Conservation (phyloP, 2,113 vertebrate species). For the Daphoenositta chrysoptera region DNA sequence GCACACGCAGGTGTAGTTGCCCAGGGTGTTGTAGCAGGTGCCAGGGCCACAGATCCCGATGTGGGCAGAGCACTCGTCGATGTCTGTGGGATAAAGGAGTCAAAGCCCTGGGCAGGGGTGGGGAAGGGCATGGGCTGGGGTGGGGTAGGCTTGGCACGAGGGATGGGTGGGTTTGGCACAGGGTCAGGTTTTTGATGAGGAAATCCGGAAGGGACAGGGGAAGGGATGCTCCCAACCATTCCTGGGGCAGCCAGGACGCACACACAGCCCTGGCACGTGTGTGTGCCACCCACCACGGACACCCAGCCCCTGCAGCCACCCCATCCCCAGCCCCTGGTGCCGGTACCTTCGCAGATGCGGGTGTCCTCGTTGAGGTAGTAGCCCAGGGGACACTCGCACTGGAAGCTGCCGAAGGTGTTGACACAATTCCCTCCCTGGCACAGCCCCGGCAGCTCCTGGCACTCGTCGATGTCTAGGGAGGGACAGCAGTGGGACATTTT, state of each 20-base stretch:
- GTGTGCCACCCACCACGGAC: not conserved
- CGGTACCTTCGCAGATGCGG: slow-evolving; percentile 86
- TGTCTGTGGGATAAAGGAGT: slow-evolving; percentile 69
- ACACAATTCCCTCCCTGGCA: slow-evolving; percentile 90
- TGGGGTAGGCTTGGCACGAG: fast-evolving
- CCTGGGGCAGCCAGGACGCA: not conserved
- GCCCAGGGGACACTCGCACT: slow-evolving; percentile 88
- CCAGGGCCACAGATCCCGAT: slow-evolving; percentile 88
- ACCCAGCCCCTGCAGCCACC: not conserved
- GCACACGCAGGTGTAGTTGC: slow-evolving; percentile 93
- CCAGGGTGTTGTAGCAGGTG: slow-evolving; percentile 93
- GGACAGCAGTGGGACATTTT: not conserved
- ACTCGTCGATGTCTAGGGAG: slow-evolving; percentile 87
- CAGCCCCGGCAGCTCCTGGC: slow-evolving; percentile 89
- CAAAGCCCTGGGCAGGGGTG: fast-evolving
- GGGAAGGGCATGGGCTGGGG: fast-evolving
- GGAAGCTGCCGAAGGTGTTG: slow-evolving; percentile 95
- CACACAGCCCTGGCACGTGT: no score
- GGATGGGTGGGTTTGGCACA: not conserved
- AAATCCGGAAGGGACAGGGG: no score
- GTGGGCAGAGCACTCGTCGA: slow-evolving; percentile 87
- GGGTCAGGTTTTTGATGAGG: not conserved
- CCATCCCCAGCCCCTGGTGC: not conserved
- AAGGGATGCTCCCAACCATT: not conserved
- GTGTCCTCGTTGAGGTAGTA: slow-evolving; percentile 89